Evolutionary conservation across 2,797 vertebrate species (phyloP).

Genomic region (Arnoldichthys spilopterus): DNA sequence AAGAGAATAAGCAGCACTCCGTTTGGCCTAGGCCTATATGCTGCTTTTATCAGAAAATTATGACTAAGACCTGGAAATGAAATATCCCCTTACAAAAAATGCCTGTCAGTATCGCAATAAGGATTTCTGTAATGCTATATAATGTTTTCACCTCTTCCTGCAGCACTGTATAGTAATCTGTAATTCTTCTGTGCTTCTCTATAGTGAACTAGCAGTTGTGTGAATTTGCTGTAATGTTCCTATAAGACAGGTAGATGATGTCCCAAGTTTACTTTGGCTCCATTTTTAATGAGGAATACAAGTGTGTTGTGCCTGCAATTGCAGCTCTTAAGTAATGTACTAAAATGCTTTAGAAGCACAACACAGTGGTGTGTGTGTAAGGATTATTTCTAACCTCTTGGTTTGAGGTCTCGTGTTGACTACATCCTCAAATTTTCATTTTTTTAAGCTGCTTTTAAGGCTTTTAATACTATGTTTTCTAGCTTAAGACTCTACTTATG

Average conservation of each 20-base stretch:
- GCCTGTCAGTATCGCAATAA: no score
- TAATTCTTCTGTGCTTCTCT: not conserved
- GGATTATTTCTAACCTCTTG: no score
- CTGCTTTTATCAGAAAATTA: conserved; percentile 74
- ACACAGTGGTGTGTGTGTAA: no score
- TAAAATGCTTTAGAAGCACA: no score
- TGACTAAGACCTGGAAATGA: conserved; percentile 73
- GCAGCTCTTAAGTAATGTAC: no score
- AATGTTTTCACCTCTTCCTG: not conserved
- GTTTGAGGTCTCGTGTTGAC: conserved; percentile 4
- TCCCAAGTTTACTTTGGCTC: no score
- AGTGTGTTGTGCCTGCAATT: no score
- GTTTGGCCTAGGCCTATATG: conserved; percentile 73
- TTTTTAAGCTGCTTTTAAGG: no score
- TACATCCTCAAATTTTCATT: conserved; percentile 33
- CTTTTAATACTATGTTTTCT: no score
- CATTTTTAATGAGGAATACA: no score
- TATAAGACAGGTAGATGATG: not conserved
- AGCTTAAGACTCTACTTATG: conserved; percentile 18
- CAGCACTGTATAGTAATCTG: not conserved
- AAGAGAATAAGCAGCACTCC: conserved; percentile 76
- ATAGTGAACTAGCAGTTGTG: not conserved
- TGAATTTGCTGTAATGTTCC: no score
- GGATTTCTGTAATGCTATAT: not conserved
- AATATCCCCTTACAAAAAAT: conserved; percentile 75